Evolutionary conservation across 2,888 invertebrate species (phyloP), one percentile per base, ranked within the genome.

Genomic region (Patella depressa): DNA sequence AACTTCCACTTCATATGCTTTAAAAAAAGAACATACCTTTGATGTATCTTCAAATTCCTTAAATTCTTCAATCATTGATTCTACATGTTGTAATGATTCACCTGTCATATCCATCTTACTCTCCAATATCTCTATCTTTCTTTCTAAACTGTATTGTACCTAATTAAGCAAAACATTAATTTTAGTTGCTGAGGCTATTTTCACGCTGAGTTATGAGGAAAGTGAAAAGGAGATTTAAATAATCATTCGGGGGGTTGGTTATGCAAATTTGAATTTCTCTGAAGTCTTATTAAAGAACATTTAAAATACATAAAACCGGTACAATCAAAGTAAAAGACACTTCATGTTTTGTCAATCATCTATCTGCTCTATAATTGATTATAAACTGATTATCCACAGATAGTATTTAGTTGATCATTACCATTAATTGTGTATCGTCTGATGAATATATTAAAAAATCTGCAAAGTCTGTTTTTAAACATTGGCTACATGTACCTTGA

Each of bases 31-130:
- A 87, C 93, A 88, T 92, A 94, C 93, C 92, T 91, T 88, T 12
- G 92, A 90, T 65, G 87, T 83, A 70, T 95, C 94, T 89, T 96
- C 95, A 92, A 97, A 96, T 77, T 94, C 93, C 80, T 94, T 93
- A 7, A 96, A 95, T 87, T 97, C 96, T 88, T 94, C 93, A 76
- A 96, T 94, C 34, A 97, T 93, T 76, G 93, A 94, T 84, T 97
- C 96, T 7, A 97, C 96, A 86, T 96, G 94, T 73, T 93, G 93
- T 59, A 96, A 95, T n/a, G 96, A 96, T 91, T 97, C 97, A 7
- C 97, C 97, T 78, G 96, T 94, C 91, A 97, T 97, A 2, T 95
- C 95, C 96, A 97, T 96, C 71, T 81, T 81, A 69, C 88, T 88
- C 78, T 92, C 91, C 82, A 93, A 83, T 84, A 88, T 89, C 72